Conservation (phyloP, 2,797 vertebrate genomes). For the Potorous gilbertii region DNA sequence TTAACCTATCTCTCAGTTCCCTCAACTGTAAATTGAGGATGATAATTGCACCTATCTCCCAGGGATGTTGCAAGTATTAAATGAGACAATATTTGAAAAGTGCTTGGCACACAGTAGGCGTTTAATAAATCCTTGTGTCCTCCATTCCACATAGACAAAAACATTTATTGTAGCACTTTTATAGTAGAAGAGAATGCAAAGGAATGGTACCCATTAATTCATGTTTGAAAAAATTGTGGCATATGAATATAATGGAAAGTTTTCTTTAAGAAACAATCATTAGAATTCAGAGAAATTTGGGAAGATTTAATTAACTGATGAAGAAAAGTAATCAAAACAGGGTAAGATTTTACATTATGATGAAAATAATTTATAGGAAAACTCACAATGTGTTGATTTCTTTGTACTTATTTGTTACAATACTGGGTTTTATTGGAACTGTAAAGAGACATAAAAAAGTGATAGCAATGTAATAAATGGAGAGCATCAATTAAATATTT, state of each 20-base stretch:
- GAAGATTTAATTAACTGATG: background rate
- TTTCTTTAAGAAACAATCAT: no score
- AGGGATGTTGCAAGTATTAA: background rate
- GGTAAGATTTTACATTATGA: background rate
- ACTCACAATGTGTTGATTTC: background rate
- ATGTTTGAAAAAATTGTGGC: background rate
- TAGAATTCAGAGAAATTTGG: background rate
- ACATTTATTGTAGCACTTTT: background rate
- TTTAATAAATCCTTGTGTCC: background rate
- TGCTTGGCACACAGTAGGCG: background rate
- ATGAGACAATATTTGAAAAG: background rate
- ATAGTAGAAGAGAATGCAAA: background rate
- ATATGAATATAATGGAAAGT: background rate
- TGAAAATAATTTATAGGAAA: background rate
- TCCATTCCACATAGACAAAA: background rate
- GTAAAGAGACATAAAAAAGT: background rate
- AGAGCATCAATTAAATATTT: background rate
- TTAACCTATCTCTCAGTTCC: slow-evolving; percentile 9
- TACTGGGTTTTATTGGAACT: background rate
- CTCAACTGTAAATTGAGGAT: slow-evolving; percentile 11
- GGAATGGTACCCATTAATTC: background rate
- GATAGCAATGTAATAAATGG: background rate
- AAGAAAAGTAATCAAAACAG: background rate
- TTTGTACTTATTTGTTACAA: background rate
- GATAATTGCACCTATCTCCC: slow-evolving; percentile 9